phyloP scores from a whole-genome alignment of 2,888 invertebrate genomes.

The Macropis europaea region DNA sequence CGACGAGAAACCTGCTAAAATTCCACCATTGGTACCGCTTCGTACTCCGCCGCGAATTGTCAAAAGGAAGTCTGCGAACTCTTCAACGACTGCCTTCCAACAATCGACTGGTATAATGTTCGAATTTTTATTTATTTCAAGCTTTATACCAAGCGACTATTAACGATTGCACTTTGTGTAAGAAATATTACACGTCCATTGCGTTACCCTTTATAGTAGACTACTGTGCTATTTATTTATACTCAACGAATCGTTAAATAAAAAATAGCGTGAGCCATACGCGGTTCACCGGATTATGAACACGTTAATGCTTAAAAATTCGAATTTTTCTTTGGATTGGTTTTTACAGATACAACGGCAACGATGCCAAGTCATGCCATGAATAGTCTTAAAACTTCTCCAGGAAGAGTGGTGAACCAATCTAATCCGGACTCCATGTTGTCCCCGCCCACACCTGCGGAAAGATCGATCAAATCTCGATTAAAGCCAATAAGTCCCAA shows the following conservation, averaged over 20 bases:
- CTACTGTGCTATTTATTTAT: too few species aligned
- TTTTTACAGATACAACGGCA: slow-evolving; percentile 50
- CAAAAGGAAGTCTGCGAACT: slow-evolving; percentile 18
- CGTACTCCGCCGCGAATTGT: slow-evolving; percentile 43
- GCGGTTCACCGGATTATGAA: too few species aligned
- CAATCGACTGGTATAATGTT: slow-evolving; percentile 12
- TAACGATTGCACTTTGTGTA: too few species aligned
- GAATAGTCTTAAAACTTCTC: slow-evolving; percentile 18
- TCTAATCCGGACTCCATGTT: neutral
- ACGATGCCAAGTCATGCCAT: neutral
- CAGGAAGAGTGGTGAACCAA: neutral
- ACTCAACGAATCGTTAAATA: too few species aligned
- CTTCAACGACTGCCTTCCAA: neutral
- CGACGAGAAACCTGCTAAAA: slow-evolving; percentile 58
- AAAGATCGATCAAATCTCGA: slow-evolving; percentile 39
- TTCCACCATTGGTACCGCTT: slow-evolving; percentile 46
- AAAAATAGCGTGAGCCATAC: too few species aligned
- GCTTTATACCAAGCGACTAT: too few species aligned
- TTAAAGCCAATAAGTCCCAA: slow-evolving; percentile 55
- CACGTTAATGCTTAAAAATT: too few species aligned
- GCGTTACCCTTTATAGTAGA: neutral
- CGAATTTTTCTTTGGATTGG: too few species aligned
- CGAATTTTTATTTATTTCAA: neutral
- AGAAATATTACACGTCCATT: too few species aligned
- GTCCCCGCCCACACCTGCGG: neutral